Evolutionary conservation across 2,888 invertebrate species (phyloP), one percentile per base, ranked within the genome.

Genomic region (Dasysyrphus albostriatus): DNA sequence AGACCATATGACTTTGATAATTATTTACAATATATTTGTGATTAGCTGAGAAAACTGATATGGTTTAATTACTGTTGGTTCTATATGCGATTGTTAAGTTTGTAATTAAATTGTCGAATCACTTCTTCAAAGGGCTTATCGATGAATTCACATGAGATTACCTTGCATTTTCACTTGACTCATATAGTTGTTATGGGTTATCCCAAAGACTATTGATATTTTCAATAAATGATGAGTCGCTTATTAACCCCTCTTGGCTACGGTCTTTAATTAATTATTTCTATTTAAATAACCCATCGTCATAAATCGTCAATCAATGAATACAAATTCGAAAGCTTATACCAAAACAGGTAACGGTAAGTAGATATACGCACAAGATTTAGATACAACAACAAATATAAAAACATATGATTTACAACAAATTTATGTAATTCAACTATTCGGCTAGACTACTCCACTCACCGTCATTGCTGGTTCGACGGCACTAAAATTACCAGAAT

Each of bases 241-340:
- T 5, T 12, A 2, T 12, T 0, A 14, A 14, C 4, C 10, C 24
- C 24, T 12, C 19, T 6, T 19, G 4, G 5, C 49, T 10, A 9
- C 49, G 19, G 4, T 1, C 16, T 4, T 4, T 0, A 47, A 8
- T 24, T 4, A 47, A 16, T 47, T 0, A 49, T 2, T 5, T 7
- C 10, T 9, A 63, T 29, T 63, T 24, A 4, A 16, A 63, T 44
- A 63, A 44, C 24, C 32, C 44, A 29, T 32, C 63, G 6, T 39
- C 37, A 59, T 37, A 19, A 5, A 39, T 24, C 39, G 39, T n/a
- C 10, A 39, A 51, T 37, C 37, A 39, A 39, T 9, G 37, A 39
- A 54, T 19, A 69, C 51, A 51, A 69, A 69, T 39, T 69, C 51
- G 69, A 69, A 69, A 69, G 69, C 51, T 51, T n/a, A 24, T 24